These are phyloP conservation scores for Helicoverpa armigera DNA, from an alignment of 1,140 invertebrate genomes.

Conservation along the genomic window DNA sequence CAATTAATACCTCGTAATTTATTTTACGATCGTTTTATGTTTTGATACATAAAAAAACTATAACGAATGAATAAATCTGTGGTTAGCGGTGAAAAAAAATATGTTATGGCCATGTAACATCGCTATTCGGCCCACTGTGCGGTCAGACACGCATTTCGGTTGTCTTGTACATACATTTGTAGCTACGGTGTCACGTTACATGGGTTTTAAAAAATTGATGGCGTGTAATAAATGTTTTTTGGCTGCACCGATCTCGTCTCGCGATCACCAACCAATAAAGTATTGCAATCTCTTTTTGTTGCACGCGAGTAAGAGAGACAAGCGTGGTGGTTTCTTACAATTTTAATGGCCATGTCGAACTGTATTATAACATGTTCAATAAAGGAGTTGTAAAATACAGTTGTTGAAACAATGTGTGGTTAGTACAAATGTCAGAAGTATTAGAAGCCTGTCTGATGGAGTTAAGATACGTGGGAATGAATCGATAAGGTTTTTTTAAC, in stretches of 20 bases:
- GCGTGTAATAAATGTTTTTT: slow-evolving; percentile 83
- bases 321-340: slow-evolving; percentile 61
- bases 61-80: slow-evolving; percentile 42
- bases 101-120: slow-evolving; percentile 55
- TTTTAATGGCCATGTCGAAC: slow-evolving; percentile 70
- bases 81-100: slow-evolving; percentile 17
- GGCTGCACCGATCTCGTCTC: slow-evolving; percentile 74
- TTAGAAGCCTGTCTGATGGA: slow-evolving; percentile 2
- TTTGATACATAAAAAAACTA: slow-evolving; percentile 26
- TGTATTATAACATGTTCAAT: slow-evolving; percentile 62
- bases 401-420: slow-evolving; percentile 61
- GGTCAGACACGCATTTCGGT: slow-evolving; percentile 22
- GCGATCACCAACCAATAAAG: slow-evolving; percentile 67
- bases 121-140: slow-evolving; percentile 53
- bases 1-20: slow-evolving; percentile 35
- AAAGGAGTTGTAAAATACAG: slow-evolving; percentile 65
- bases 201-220: slow-evolving; percentile 81
- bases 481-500: neutral
- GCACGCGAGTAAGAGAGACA: slow-evolving; percentile 47
- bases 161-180: slow-evolving; percentile 39
- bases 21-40: slow-evolving; percentile 33
- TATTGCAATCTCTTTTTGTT: slow-evolving; percentile 53
- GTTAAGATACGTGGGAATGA: slow-evolving; percentile 32
- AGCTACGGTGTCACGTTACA: slow-evolving; percentile 77
- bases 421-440: slow-evolving; percentile 14